Percentiles rank a stretch among this genome's conserved stretches.
Conservation (phyloP, 2,113 vertebrate species). For the Erinaceus europaeus region DNA sequence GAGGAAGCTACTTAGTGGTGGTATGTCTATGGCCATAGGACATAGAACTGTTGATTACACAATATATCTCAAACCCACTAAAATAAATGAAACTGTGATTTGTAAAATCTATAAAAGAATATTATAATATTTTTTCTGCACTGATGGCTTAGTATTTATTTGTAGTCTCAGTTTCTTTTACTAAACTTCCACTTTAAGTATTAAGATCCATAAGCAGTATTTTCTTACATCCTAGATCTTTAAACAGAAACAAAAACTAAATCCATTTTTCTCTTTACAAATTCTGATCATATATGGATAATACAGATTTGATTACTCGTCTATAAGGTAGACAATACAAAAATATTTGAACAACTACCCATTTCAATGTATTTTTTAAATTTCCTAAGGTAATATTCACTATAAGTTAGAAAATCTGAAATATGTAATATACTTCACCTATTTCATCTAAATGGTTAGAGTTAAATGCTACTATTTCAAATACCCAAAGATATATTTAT, state of each 20-base stretch:
- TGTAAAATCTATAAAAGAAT: background rate
- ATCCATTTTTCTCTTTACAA: background rate
- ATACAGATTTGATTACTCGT: background rate
- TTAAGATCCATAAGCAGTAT: background rate
- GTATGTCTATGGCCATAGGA: too few species aligned
- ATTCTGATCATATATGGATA: background rate
- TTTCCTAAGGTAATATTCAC: background rate
- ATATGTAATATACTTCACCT: background rate
- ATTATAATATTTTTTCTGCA: conserved; percentile 5
- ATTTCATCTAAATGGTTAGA: conserved; percentile 29
- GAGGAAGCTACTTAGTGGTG: too few species aligned
- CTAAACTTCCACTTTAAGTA: background rate
- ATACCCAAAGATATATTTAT: background rate
- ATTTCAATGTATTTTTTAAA: background rate
- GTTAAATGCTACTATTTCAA: background rate
- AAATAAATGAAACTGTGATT: too few species aligned
- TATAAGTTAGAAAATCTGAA: conserved; percentile 3
- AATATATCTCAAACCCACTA: too few species aligned
- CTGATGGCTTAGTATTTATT: background rate
- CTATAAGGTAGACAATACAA: background rate
- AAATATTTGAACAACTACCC: background rate
- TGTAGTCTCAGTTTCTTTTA: conserved; percentile 2
- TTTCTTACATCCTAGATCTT: background rate
- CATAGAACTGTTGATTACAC: too few species aligned
- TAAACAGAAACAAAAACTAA: background rate